Percentiles rank a stretch among this genome's conserved stretches.
These are phyloP conservation scores for Albula glossodonta DNA, from an alignment of 2,113 vertebrate genomes.

Conservation along the genomic window DNA sequence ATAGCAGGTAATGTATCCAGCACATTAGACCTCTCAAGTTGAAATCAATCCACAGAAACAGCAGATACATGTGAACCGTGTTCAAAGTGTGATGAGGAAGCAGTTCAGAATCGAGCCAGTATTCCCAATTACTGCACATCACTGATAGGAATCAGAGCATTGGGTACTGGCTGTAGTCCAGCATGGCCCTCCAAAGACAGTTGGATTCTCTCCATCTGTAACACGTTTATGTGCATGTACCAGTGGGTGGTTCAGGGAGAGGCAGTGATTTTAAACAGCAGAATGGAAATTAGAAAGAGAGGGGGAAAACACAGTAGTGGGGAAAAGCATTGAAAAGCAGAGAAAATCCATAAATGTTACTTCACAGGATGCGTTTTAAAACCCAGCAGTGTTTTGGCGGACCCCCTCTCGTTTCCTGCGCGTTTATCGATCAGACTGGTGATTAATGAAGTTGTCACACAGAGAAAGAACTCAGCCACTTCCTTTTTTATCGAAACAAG, in stretches of 20 bases:
- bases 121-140: background rate
- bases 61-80: background rate
- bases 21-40: background rate
- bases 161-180: background rate
- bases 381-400: constrained; percentile 21
- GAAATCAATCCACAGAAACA: background rate
- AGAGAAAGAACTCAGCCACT: constrained; percentile 42
- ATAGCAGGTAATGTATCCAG: background rate
- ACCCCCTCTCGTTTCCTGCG: constrained; percentile 38
- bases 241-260: background rate
- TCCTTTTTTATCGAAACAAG: constrained; percentile 22
- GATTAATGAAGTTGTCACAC: constrained; percentile 60
- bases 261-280: constrained; percentile 21
- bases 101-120: background rate
- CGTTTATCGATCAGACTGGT: constrained; percentile 45
- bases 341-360: constrained; percentile 44
- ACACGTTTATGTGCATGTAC: background rate
- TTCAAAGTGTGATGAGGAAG: background rate
- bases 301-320: background rate
- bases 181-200: background rate
- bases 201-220: background rate
- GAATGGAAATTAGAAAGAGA: constrained; percentile 18
- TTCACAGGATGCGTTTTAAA: constrained; percentile 17
- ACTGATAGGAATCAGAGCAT: background rate
- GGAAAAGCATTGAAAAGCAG: constrained; percentile 2